Base-by-base conservation (phyloP, 2,797 vertebrate genomes). In the Eulemur coronatus region DNA sequence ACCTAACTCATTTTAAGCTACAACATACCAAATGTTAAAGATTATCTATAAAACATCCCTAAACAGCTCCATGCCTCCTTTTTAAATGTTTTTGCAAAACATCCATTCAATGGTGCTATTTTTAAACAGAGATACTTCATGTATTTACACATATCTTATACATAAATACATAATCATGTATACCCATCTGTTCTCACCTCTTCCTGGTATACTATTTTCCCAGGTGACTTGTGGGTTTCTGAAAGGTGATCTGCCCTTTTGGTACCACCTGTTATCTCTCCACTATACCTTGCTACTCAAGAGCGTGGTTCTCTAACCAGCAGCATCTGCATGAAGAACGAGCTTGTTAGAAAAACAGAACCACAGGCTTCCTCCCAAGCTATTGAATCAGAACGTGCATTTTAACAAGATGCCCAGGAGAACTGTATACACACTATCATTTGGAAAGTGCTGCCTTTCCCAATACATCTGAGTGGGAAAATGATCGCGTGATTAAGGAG, bases 1-100 rank as follows among this genome's bases (percentile, higher is more conserved):
- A 55, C 55, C 11, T 24, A 46, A 41, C 35, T 95, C 59, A 81
- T 78, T 94, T 92, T 91, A 89, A 95, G 46, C 61, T 91, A 50
- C 38, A 48, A 72, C 9, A 38, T 0, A 35, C 17, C 46, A 93
- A 95, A 76, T 78, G 57, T 65, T 78, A 91, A 85, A 88, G 38
- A 61, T 41, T 70, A 72, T 55, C 33, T 41, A 75, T 63, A 28
- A 84, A 87, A 84, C 46, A 76, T n/a, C 30, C 43, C 61, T 79
- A 87, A 92, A 80, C 43, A 78, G 35, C 28, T 72, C 41, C n/a
- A 41, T 61, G 20, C 2, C 9, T 87, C 76, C 82, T 87, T 95
- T 87, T 48, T 5, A 75, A 92, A 87, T 41, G 5, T 48, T 95
- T 91, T 65, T 81, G 30, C 4, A 52, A 85, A 96, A 65, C 7